phyloP scores from a whole-genome alignment of 2,113 vertebrate species.

The Brachypteracias leptosomus region DNA sequence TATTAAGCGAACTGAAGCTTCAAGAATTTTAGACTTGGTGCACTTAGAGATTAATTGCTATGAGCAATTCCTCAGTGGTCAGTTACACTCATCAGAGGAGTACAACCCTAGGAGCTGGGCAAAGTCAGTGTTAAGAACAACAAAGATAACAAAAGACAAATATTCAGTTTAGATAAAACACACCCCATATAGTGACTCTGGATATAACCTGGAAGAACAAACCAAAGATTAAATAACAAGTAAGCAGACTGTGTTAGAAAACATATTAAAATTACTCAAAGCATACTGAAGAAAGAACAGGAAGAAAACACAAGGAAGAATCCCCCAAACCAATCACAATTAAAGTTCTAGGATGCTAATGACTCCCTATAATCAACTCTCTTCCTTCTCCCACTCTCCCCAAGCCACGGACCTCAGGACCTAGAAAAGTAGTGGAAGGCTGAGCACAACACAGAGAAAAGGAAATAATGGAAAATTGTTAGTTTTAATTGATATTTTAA shows the following conservation, averaged over 20 bases:
- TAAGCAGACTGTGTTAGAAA: not conserved
- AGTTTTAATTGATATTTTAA: not conserved
- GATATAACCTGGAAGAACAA: not conserved
- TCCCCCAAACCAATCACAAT: not conserved
- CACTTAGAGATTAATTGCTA: not conserved
- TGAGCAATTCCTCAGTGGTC: not conserved
- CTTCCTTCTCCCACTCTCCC: not conserved
- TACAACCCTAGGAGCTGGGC: not conserved
- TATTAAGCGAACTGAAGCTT: not conserved
- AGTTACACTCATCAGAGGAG: not conserved
- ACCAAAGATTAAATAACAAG: not conserved
- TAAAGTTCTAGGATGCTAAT: not conserved
- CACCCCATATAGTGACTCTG: not conserved
- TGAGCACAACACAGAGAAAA: not conserved
- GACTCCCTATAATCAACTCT: not conserved
- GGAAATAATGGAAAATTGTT: not conserved
- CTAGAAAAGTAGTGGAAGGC: not conserved
- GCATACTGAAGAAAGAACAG: not conserved
- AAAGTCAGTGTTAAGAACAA: not conserved
- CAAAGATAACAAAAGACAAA: not conserved
- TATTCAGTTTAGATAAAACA: not conserved
- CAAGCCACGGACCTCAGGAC: not conserved
- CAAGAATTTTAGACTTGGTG: not conserved
- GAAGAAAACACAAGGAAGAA: not conserved
- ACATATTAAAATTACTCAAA: not conserved